phyloP scores from a whole-genome alignment of 1,140 invertebrate genomes.

The Vanessa tameamea region DNA sequence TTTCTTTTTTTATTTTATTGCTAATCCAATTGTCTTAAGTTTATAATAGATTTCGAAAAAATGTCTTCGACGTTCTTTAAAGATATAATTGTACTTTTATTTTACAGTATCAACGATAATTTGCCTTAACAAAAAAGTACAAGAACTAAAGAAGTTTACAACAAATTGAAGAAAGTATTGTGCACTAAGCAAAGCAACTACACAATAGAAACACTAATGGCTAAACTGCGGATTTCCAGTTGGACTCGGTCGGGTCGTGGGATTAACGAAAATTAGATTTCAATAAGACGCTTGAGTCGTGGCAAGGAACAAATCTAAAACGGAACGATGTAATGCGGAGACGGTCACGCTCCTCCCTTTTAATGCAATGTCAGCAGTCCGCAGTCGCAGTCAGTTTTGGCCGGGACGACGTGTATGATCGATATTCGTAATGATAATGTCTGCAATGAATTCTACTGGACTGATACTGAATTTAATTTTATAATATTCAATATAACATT shows the following conservation, averaged over 20 bases:
- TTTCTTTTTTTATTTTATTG: too few relatives aligned
- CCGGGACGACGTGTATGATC: constrained; percentile 5
- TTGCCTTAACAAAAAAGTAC: not conserved
- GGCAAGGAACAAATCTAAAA: constrained; percentile 64
- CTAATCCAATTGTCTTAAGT: too few relatives aligned
- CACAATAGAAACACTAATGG: constrained; percentile 61
- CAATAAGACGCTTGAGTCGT: constrained; percentile 75
- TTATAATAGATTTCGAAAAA: too few relatives aligned
- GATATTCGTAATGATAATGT: constrained; percentile 4
- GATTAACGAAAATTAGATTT: constrained; percentile 80
- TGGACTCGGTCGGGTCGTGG: constrained; percentile 55
- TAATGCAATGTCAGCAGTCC: constrained; percentile 63
- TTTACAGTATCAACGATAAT: not conserved
- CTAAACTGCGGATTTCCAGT: constrained; percentile 47
- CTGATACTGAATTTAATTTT: not conserved
- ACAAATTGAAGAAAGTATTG: constrained; percentile 12
- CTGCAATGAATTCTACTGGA: not conserved
- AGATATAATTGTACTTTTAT: not conserved
- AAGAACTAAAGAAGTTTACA: not conserved
- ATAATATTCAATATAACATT: not conserved
- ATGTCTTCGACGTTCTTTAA: not conserved
- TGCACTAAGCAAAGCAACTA: constrained; percentile 37
- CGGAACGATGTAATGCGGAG: constrained; percentile 60
- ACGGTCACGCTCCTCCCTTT: constrained; percentile 64
- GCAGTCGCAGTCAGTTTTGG: constrained; percentile 21